Evolutionary conservation across 2,113 vertebrate genomes (phyloP), one percentile per base, ranked within the genome.

Genomic region (Talpa occidentalis): DNA sequence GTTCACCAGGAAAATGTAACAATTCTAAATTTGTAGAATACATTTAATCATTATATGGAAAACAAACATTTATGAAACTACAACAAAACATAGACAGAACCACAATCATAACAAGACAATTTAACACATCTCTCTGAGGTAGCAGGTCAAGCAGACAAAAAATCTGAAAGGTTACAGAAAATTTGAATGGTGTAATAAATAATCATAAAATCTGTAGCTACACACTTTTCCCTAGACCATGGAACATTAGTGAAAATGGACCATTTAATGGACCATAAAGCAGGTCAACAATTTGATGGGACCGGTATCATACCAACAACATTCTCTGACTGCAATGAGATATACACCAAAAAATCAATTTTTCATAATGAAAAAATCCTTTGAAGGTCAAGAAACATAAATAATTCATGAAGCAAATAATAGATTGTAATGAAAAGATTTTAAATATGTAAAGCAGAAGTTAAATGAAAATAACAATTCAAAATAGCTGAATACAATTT

Each of bases 341-440:
- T 56, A 26, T 16, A 16, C 32, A 52, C 59, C 37, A 74, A 76
- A 94, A 94, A 22, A 30, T 56, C 60, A 79, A 37, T 30, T 56
- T 56, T 56, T 56, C 7, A 54, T 22, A 56, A 22, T 56, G 54
- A 56, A 84, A 78, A 66, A 59, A 90, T 82, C 16, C 49, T 85
- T 74, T 40, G 32, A 37, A 87, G 94, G 72, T 72, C 77, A 72
- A 90, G 37, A 81, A 16, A 56, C 42, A 64, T 62, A 78, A 92
- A 79, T 59, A 91, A 82, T 56, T 47, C 24, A 30, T 77, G 16
- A 90, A 66, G 79, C 88, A 35, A 95, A 56, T 59, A 95, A 90
- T 49, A 89, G 85, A 79, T 92, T 37, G 70, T 52, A 81, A 73
- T 44, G 10, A 35, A 72, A 66, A 59, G n/a, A 0, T 12, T 74